These are phyloP conservation scores for Chrysolina oricalcia DNA, from an alignment of 2,888 invertebrate species.

Conservation along the genomic window DNA sequence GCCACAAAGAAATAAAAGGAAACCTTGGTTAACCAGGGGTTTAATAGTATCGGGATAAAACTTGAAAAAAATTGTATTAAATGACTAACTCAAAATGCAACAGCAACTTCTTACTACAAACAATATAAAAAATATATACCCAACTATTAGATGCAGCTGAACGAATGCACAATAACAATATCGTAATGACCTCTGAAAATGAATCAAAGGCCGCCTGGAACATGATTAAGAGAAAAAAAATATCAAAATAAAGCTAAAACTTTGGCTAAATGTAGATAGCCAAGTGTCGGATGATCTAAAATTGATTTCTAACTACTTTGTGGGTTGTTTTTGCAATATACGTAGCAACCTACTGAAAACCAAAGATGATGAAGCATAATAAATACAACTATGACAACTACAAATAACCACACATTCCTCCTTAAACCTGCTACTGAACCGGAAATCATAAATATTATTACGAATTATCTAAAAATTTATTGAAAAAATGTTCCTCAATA, in stretches of 20 bases:
- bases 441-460: too few relatives aligned
- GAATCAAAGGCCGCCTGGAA: too few relatives aligned
- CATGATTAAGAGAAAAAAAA: background rate
- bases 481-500: too few relatives aligned
- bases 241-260: background rate
- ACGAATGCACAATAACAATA: slow-evolving; percentile 12
- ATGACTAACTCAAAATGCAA: background rate
- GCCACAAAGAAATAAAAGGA: background rate
- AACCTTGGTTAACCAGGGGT: too few relatives aligned
- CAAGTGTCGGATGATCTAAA: background rate
- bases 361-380: too few relatives aligned
- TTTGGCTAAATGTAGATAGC: background rate
- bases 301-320: too few relatives aligned
- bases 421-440: too few relatives aligned
- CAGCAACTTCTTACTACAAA: background rate
- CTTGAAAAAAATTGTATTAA: background rate
- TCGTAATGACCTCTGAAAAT: background rate
- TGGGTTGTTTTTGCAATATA: slow-evolving; percentile 3
- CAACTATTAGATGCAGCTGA: background rate
- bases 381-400: too few relatives aligned
- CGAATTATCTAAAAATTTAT: too few relatives aligned
- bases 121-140: slow-evolving; percentile 9
- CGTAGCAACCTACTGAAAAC: background rate
- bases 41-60: background rate
- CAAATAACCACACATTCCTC: too few relatives aligned